Conservation (phyloP, 2,113 vertebrate genomes). For the human region GRCh38 chr9:92250501-92251000, state of each 20-base stretch:
- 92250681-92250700: not conserved
- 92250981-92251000: not conserved
- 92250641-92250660: not conserved
- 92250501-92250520: not conserved
- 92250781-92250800: conserved; percentile 95
- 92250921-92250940: not conserved
- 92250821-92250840: conserved; percentile 96
- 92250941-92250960: not conserved
- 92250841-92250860: not conserved
- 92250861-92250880: not conserved
- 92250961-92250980: not conserved
- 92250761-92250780: conserved; percentile 91
- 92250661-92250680: not conserved
- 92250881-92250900: not conserved
- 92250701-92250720: conserved; percentile 88
- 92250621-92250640: not conserved
- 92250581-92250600: not conserved
- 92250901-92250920: not conserved
- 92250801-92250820: conserved; percentile 99
- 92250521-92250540: not conserved
- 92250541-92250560: not conserved
- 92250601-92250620: not conserved
- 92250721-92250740: conserved; percentile 99
- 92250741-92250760: conserved; percentile 93
- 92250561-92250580: not conserved